Evolutionary conservation across 2,797 vertebrate species (phyloP).

Genomic region (Aplochiton taeniatus): DNA sequence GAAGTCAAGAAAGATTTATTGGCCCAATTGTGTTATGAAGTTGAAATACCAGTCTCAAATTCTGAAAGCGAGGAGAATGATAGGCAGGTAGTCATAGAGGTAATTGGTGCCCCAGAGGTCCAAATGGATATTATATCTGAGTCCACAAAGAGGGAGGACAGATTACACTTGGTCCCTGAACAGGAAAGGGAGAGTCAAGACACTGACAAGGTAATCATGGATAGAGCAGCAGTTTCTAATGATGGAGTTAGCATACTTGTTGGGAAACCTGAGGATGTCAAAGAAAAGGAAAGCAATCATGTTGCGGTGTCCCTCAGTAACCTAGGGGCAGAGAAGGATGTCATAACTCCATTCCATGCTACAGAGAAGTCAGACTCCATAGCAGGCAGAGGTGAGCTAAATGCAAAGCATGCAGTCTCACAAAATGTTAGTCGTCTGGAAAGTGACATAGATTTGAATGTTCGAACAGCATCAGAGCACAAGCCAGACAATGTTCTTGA

Average conservation of each 20-base stretch:
- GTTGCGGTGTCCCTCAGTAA: conserved; percentile 48
- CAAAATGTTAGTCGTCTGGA: conserved; percentile 74
- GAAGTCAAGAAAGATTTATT: conserved; percentile 19
- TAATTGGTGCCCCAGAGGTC: conserved; percentile 19
- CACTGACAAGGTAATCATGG: conserved; percentile 40
- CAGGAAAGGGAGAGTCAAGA: conserved; percentile 23
- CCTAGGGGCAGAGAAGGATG: conserved; percentile 34
- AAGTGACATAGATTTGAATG: conserved; percentile 50
- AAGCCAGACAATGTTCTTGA: conserved; percentile 33
- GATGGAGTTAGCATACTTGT: conserved; percentile 22
- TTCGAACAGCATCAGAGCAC: conserved; percentile 25
- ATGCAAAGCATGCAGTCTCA: conserved; percentile 62
- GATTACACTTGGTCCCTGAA: conserved; percentile 3
- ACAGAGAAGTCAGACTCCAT: conserved; percentile 1
- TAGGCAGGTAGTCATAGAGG: conserved; percentile 14
- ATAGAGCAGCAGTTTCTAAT: conserved; percentile 13
- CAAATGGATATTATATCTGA: conserved; percentile 30
- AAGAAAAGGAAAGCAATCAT: conserved; percentile 36
- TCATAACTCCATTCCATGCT: conserved; percentile 34
- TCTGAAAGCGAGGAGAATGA: conserved; percentile 28
- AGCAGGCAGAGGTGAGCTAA: conserved; percentile 41
- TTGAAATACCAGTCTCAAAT: not conserved
- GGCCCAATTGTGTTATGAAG: not conserved
- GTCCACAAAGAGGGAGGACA: conserved; percentile 32
- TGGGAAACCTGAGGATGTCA: conserved; percentile 7